phyloP scores from a whole-genome alignment of 53 echinoderm and acorn worm species.

The Glandiceps talaboti region DNA sequence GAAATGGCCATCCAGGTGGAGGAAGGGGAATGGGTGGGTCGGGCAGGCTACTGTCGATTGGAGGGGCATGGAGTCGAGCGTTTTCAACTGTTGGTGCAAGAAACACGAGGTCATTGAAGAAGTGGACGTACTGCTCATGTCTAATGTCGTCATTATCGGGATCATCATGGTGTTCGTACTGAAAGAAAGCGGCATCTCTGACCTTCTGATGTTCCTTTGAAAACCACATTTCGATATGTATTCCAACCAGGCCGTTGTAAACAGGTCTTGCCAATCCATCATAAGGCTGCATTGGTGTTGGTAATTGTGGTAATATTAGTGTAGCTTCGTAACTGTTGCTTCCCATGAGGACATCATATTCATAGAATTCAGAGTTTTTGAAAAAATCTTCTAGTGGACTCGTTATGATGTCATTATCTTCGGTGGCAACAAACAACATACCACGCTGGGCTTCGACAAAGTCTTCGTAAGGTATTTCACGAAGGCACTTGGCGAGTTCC shows the following conservation, averaged over 20 bases:
- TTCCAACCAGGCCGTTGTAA: background rate
- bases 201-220: background rate
- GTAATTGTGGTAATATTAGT: background rate
- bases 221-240: background rate
- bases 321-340: background rate
- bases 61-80: background rate
- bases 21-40: background rate
- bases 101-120: background rate
- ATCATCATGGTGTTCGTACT: background rate
- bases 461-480: constrained; percentile 44
- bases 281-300: background rate
- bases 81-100: background rate
- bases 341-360: background rate
- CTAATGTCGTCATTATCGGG: background rate
- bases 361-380: background rate
- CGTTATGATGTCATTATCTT: background rate
- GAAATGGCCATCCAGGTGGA: background rate
- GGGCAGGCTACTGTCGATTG: too few relatives aligned
- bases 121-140: background rate
- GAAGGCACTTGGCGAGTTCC: constrained; percentile 41
- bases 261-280: background rate
- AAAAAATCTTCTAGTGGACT: background rate
- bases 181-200: background rate
- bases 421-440: background rate
- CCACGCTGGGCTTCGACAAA: constrained; percentile 10